A percentile compares a stretch with the other conserved stretches of the same genome.
Conservation (phyloP, 1,140 invertebrate species). For the Leptinotarsa defecta region DNA sequence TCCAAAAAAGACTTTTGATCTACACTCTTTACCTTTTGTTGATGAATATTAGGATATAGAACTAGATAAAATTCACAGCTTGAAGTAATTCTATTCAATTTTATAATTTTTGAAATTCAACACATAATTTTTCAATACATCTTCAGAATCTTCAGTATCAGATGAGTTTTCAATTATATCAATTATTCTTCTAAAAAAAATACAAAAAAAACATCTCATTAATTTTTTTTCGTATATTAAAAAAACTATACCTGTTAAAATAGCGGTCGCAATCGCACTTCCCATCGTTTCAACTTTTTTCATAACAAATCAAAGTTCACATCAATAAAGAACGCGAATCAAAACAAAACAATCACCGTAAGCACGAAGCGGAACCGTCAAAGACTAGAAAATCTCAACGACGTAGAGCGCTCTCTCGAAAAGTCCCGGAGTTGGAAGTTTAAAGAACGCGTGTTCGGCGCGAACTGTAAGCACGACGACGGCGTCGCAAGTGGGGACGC, state of each 20-base stretch:
- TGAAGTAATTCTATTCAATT: no score
- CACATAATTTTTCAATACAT: no score
- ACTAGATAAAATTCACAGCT: no score
- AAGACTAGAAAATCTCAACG: constrained; percentile 1
- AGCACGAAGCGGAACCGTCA: not conserved
- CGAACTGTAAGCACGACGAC: constrained; percentile 35
- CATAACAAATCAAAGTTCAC: not conserved
- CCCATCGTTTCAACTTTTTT: not conserved
- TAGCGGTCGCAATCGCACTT: not conserved
- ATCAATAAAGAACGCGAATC: not conserved
- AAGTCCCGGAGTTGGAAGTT: constrained; percentile 32
- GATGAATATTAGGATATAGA: no score
- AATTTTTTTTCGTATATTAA: no score
- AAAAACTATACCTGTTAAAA: not conserved
- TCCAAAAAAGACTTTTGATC: no score
- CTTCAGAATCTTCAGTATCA: no score
- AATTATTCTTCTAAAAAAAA: no score
- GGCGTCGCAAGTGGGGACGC: constrained; percentile 39
- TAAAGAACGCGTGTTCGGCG: constrained; percentile 44
- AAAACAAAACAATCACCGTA: not conserved
- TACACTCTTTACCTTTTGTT: no score
- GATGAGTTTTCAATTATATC: no score
- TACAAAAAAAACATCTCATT: no score
- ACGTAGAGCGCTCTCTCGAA: not conserved
- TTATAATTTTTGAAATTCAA: no score